A percentile compares a stretch with the other conserved stretches of the same genome.
Evolutionary conservation across 2,113 vertebrate species (phyloP).

Genomic region (Tyto alba): DNA sequence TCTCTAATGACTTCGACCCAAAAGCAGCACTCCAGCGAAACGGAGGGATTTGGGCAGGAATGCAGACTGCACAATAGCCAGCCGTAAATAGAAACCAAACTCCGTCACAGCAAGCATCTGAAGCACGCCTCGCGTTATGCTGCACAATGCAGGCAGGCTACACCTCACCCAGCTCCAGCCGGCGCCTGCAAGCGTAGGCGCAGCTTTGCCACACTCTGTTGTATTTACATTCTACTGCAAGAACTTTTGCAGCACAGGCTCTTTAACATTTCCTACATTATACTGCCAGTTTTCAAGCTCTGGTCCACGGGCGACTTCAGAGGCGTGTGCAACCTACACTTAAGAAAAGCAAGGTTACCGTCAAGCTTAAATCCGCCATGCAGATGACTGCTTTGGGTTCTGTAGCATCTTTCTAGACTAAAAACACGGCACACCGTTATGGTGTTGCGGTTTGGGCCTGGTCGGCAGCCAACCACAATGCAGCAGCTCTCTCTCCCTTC

Average conservation of each 20-base stretch:
- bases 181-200: fast-evolving
- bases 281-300: background rate
- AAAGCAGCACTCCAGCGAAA: background rate
- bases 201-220: fast-evolving
- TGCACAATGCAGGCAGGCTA: background rate
- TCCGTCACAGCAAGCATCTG: background rate
- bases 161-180: background rate
- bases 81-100: conserved; percentile 19
- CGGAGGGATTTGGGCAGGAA: conserved; percentile 3
- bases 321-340: background rate
- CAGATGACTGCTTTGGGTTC: background rate
- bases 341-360: background rate
- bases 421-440: no score
- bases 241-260: fast-evolving
- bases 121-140: fast-evolving
- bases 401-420: background rate
- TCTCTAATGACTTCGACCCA: conserved; percentile 28
- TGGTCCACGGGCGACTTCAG: fast-evolving
- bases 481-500: no score
- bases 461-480: no score
- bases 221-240: background rate
- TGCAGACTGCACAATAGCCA: conserved; percentile 23
- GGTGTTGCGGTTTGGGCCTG: no score
- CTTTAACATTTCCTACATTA: fast-evolving
- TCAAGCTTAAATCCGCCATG: fast-evolving